A percentile compares a stretch with the other conserved stretches of the same genome.
Evolutionary conservation across 2,888 invertebrate genomes (phyloP).

Genomic region (Tachina fera): DNA sequence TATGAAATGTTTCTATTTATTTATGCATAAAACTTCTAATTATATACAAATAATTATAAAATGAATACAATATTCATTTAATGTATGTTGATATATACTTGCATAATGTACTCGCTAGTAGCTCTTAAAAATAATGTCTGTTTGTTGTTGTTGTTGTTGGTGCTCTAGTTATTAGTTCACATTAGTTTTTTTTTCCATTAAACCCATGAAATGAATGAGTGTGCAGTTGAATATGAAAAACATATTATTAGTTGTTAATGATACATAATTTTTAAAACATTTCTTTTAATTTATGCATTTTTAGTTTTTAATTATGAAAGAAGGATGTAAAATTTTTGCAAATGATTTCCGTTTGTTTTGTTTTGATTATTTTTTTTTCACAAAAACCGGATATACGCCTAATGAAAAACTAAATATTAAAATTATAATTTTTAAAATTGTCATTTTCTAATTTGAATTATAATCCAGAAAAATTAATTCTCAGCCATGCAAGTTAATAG

Average conservation of each 20-base stretch:
- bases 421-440: conserved; percentile 25
- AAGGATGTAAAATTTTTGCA: conserved; percentile 70
- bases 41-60: conserved; percentile 39
- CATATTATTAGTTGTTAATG: conserved; percentile 35
- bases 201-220: conserved; percentile 57
- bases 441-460: conserved; percentile 13
- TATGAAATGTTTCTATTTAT: conserved; percentile 67
- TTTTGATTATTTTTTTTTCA: background rate
- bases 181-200: conserved; percentile 60
- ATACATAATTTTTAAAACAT: conserved; percentile 23
- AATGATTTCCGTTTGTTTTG: conserved; percentile 69
- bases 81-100: background rate
- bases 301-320: conserved; percentile 48
- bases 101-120: no score
- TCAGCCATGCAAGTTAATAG: background rate
- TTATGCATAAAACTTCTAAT: conserved; percentile 60
- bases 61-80: conserved; percentile 33
- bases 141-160: background rate
- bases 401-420: conserved; percentile 64
- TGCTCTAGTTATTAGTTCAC: conserved; percentile 59
- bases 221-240: conserved; percentile 38
- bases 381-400: conserved; percentile 70
- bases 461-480: background rate
- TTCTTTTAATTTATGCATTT: conserved; percentile 44
- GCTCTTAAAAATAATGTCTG: conserved; percentile 6